These are phyloP conservation scores for Solenopsis fugax DNA, from an alignment of 1,140 invertebrate genomes.

Conservation along the genomic window DNA sequence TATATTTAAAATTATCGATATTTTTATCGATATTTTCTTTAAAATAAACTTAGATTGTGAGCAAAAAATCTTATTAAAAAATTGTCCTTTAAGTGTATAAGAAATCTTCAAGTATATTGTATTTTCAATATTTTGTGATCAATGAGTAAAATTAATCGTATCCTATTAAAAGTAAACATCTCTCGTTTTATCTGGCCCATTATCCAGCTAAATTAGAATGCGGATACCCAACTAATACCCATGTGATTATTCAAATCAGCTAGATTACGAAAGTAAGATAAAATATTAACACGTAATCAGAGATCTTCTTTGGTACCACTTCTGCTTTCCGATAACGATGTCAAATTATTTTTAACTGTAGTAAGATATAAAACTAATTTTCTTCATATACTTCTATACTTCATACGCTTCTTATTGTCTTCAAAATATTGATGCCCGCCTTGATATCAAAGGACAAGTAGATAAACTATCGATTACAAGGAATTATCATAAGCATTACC, in stretches of 20 bases:
- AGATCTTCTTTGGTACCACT: not conserved
- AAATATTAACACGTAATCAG: slow-evolving; percentile 21
- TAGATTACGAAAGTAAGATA: slow-evolving; percentile 5
- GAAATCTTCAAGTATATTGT: not conserved
- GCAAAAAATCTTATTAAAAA: not conserved
- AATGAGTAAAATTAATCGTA: slow-evolving; percentile 7
- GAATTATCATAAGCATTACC: not conserved
- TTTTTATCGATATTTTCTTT: slow-evolving; percentile 3
- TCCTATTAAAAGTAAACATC: slow-evolving; percentile 11
- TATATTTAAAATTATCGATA: not conserved
- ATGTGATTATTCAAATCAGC: slow-evolving; percentile 27
- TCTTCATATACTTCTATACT: not conserved
- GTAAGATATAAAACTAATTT: no score
- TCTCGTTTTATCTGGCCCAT: slow-evolving; percentile 2
- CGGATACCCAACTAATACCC: slow-evolving; percentile 27
- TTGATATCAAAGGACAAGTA: not conserved
- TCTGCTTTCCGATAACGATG: not conserved
- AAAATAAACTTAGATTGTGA: not conserved
- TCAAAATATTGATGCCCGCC: not conserved
- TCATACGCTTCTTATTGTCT: not conserved
- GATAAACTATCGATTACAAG: not conserved
- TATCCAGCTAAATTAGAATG: slow-evolving; percentile 38
- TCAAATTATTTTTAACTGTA: not conserved
- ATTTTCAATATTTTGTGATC: not conserved
- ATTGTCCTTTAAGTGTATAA: not conserved